A percentile compares a stretch with the other conserved stretches of the same genome.
phyloP scores from a whole-genome alignment of 1,140 invertebrate species.

The Caenorhabditis latens region DNA sequence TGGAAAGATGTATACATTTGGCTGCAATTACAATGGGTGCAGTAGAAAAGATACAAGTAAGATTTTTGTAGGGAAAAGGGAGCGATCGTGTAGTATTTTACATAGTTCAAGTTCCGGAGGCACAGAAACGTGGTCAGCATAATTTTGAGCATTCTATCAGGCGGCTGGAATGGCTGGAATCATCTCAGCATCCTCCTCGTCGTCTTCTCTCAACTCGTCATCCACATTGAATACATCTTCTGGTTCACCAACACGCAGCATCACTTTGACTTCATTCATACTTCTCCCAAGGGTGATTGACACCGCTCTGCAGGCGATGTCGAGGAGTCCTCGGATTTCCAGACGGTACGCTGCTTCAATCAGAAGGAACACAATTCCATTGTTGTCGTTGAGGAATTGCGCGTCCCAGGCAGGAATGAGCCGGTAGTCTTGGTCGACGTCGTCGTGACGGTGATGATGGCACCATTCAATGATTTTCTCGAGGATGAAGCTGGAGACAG shows the following conservation, averaged over 20 bases:
- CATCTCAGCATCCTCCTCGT: not conserved
- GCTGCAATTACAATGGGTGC: no score
- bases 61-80: not conserved
- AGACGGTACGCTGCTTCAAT: constrained; percentile 8
- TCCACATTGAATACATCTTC: not conserved
- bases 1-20: no score
- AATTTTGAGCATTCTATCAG: not conserved
- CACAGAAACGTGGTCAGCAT: constrained; percentile 32
- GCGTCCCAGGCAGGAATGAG: not conserved
- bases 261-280: not conserved
- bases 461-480: constrained; percentile 16
- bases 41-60: no score
- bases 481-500: not conserved
- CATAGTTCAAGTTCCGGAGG: constrained; percentile 27
- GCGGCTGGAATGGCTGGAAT: not conserved
- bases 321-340: constrained; percentile 8
- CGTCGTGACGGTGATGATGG: constrained; percentile 10
- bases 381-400: not conserved
- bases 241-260: not conserved
- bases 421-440: not conserved
- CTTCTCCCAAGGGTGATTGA: not conserved
- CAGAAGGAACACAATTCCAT: not conserved
- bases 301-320: constrained; percentile 33
- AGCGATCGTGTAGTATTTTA: not conserved
- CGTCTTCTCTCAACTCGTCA: not conserved